Base-by-base conservation (phyloP, 2,888 invertebrate genomes). In the Galerucella pusilla region DNA sequence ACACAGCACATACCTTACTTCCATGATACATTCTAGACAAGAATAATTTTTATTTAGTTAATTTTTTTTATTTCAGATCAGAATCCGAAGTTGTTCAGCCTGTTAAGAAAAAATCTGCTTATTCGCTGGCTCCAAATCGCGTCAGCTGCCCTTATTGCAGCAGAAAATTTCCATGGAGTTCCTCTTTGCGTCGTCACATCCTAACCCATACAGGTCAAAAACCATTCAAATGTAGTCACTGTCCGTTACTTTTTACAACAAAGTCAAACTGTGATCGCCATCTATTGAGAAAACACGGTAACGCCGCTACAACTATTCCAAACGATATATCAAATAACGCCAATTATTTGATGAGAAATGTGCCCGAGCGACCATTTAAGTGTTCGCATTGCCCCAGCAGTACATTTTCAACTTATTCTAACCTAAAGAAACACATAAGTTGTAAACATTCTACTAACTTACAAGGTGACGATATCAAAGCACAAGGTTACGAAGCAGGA, bases 221-320 rank as follows among this genome's bases (percentile, higher is more conserved):
- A 85, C 98, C 98, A 0, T 98, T 94, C 89, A 96, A 97, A 85
- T 98, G 98, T 87, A 94, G 95, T 0, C 94, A 96, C 84, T 98
- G 98, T 85, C 95, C 96, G 0, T 90, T 98, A 10, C 92, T 97
- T 1, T 98, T 98, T 87, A 98, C 98, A 52, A 98, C 98, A 0
- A 98, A 98, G 86, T 97, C 97, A 10, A 98, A 98, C 88, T 96
- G 98, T 86, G 98, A 98, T 85, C 94, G 98, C 12, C 98, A 98
- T 86, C 88, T 98, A 75, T 88, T 96, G 70, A 90, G 97, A 54
- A 97, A 97, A 84, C 97, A 97, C 85, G 93, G 93, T 76, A 91
- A 91, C 77, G 88, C 81, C 75, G 88, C 83, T 79, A 88, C 85
- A 54, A 88, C 87, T 49, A 85, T 88, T 64, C 80, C 83, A 74